A percentile compares a stretch with the other conserved stretches of the same genome.
Conservation (phyloP, 1,140 invertebrate genomes). For the Drosophila nannoptera region DNA sequence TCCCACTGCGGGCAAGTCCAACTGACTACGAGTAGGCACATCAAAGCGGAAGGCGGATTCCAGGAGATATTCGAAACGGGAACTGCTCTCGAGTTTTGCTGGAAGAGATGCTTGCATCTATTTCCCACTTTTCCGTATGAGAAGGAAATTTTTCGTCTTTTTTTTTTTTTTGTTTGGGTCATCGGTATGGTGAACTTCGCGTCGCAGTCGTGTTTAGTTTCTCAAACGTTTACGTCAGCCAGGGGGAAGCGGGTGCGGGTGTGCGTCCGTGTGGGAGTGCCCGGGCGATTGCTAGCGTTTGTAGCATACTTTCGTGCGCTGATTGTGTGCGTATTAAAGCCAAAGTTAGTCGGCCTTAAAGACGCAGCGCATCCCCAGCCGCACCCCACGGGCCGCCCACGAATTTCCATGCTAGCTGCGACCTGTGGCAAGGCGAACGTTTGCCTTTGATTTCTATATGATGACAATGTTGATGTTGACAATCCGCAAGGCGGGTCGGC, state of each 20-base stretch:
- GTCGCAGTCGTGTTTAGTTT: constrained; percentile 21
- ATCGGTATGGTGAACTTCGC: constrained; percentile 44
- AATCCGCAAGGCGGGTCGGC: not conserved
- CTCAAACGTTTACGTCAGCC: constrained; percentile 29
- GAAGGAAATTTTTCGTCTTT: constrained; percentile 22
- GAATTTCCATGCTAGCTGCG: constrained; percentile 57
- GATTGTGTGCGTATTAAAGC: constrained; percentile 60
- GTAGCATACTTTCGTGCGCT: constrained; percentile 71
- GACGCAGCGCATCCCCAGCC: constrained; percentile 45
- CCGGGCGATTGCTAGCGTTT: not conserved
- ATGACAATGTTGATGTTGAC: constrained; percentile 33
- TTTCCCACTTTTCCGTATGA: constrained; percentile 30
- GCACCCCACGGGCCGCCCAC: constrained; percentile 61
- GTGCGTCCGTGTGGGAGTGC: constrained; percentile 39
- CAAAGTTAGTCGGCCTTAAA: constrained; percentile 54
- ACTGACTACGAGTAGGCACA: too few relatives aligned
- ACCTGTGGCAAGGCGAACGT: constrained; percentile 48
- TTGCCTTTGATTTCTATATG: constrained; percentile 75
- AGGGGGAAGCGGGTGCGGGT: constrained; percentile 12
- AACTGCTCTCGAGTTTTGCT: too few relatives aligned
- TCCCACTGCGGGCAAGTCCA: too few relatives aligned
- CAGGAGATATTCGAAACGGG: too few relatives aligned
- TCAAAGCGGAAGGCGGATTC: too few relatives aligned
- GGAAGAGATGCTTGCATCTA: not conserved
- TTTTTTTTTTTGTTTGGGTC: too few relatives aligned